These are phyloP conservation scores for Ennomos quercinarius DNA, from an alignment of 2,888 invertebrate genomes.

Conservation along the genomic window DNA sequence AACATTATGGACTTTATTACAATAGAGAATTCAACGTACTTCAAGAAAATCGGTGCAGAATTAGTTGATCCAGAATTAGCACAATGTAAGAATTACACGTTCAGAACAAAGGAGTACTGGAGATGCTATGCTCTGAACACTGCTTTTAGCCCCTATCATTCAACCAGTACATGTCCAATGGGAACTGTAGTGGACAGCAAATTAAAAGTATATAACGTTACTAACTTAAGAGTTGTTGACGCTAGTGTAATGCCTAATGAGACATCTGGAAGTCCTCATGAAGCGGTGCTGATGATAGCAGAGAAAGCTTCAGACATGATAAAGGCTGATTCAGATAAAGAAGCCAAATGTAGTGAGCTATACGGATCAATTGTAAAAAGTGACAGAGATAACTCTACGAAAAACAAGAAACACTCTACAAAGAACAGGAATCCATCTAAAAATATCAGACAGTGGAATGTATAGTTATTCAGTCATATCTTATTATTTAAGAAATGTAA, in stretches of 20 bases:
- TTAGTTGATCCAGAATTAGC: slow-evolving; percentile 44
- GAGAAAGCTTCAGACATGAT: slow-evolving; percentile 77
- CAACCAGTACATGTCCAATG: slow-evolving; percentile 43
- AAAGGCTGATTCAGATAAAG: slow-evolving; percentile 27
- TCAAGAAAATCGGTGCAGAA: slow-evolving; percentile 58
- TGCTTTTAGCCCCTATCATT: slow-evolving; percentile 29
- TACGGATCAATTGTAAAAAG: slow-evolving; percentile 5
- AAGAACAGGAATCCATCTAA: no score
- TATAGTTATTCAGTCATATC: no score
- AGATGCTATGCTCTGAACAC: slow-evolving; percentile 35
- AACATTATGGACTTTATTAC: slow-evolving; percentile 59
- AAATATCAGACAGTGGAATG: no score
- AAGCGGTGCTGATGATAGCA: slow-evolving; percentile 85
- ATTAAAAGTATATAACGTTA: slow-evolving; percentile 77
- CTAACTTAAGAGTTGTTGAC: slow-evolving; percentile 85
- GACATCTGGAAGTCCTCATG: slow-evolving; percentile 84
- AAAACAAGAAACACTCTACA: no score
- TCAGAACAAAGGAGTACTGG: slow-evolving; percentile 26
- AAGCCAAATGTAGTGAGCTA: not conserved
- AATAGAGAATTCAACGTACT: slow-evolving; percentile 66
- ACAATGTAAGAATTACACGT: slow-evolving; percentile 29
- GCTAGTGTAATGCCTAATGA: slow-evolving; percentile 87
- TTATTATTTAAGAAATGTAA: no score
- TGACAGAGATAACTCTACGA: not conserved
- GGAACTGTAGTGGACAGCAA: slow-evolving; percentile 38